phyloP scores from a whole-genome alignment of 2,113 vertebrate genomes.

The Ailuropoda melanoleuca region DNA sequence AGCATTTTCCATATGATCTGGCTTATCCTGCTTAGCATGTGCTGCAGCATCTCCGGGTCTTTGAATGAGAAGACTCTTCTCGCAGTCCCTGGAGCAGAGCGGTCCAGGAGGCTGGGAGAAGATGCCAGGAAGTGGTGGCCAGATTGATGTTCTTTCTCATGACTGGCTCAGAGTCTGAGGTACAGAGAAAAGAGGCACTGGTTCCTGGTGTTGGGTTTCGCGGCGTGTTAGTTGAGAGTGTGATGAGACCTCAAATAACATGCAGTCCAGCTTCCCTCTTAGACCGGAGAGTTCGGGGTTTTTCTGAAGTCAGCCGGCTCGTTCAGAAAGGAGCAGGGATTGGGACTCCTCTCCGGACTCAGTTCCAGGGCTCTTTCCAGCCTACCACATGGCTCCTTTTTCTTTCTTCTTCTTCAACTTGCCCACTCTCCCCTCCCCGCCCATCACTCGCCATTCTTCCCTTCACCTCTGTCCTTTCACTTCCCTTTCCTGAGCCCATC shows the following conservation, averaged over 20 bases:
- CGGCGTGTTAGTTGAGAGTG: neutral
- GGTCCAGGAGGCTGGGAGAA: neutral
- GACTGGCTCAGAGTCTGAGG: neutral
- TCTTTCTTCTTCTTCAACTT: neutral
- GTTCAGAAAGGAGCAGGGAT: neutral
- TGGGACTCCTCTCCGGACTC: neutral
- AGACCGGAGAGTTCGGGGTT: neutral
- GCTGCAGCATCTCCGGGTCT: neutral
- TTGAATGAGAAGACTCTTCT: neutral
- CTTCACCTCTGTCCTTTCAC: neutral
- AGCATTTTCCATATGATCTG: neutral
- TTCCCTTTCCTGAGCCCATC: neutral
- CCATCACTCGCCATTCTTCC: neutral
- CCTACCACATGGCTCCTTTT: neutral
- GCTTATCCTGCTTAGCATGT: neutral
- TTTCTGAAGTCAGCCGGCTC: neutral
- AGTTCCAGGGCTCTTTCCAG: accelerated
- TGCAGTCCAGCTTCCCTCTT: neutral
- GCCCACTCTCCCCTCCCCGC: neutral
- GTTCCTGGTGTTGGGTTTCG: neutral
- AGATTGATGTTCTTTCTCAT: neutral
- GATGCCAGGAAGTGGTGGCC: neutral
- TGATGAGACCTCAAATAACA: neutral
- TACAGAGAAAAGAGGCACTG: neutral
- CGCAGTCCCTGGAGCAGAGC: neutral